phyloP scores from a whole-genome alignment of 2,113 vertebrate species.

The Tyto alba region DNA sequence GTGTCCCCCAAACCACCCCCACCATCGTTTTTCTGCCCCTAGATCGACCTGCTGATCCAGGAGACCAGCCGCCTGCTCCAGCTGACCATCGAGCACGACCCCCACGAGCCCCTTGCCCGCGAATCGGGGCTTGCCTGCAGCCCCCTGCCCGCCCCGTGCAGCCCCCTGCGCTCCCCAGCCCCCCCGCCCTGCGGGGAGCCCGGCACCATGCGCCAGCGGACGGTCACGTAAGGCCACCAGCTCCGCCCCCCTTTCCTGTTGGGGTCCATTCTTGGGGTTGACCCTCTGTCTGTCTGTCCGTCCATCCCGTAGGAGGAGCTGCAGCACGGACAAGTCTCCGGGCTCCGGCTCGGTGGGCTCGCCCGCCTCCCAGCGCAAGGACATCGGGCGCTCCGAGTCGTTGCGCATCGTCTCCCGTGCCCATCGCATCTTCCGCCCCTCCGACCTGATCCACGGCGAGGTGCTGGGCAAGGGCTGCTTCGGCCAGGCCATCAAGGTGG shows the following conservation, averaged over 20 bases:
- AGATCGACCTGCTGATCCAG: conserved; percentile 95
- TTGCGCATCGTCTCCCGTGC: conserved; percentile 81
- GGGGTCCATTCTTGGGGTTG: fast-evolving
- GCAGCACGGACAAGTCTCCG: conserved; percentile 91
- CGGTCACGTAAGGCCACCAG: conserved; percentile 75
- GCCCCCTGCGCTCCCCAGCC: conserved; percentile 71
- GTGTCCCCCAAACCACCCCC: background rate
- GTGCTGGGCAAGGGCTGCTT: conserved; percentile 96
- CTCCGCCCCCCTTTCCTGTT: fast-evolving
- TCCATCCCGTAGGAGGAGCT: conserved; percentile 78
- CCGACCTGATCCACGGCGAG: conserved; percentile 95
- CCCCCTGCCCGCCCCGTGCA: conserved; percentile 63
- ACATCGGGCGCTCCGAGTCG: conserved; percentile 91
- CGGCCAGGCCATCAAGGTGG: conserved; percentile 96
- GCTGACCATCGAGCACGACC: conserved; percentile 94
- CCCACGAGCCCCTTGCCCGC: conserved; percentile 71
- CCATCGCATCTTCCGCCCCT: conserved; percentile 94
- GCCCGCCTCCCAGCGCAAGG: conserved; percentile 83
- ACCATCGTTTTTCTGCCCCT: background rate
- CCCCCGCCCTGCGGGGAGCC: conserved; percentile 71
- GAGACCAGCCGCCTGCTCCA: conserved; percentile 93
- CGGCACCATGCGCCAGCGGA: conserved; percentile 22
- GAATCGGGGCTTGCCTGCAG: conserved; percentile 67
- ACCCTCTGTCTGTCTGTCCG: fast-evolving
- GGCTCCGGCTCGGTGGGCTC: conserved; percentile 81